Evolutionary conservation across 23 tunicate species (phyloP), one percentile per base, ranked within the genome.

Genomic region (Halocynthia roretzi): DNA sequence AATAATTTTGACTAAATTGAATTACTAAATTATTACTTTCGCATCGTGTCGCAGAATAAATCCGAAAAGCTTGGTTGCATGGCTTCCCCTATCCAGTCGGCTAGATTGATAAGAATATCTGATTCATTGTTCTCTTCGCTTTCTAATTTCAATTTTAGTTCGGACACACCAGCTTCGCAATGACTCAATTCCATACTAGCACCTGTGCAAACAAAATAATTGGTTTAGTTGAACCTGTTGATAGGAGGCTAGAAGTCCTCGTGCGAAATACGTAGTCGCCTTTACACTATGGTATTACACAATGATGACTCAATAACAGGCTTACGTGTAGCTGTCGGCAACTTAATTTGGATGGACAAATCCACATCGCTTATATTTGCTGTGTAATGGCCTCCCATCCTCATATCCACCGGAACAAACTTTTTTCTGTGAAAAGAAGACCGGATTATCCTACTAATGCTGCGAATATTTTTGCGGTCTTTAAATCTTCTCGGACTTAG

Each of bases 1-100:
- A 0, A 14, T 15, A 58, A 58, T 58, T 58, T 58, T 14, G 4
- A 58, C 15, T 15, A 1, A 40, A 2, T 71, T 8, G 15, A 62
- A n/a, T n/a, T n/a, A n/a, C n/a, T n/a, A n/a, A n/a, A n/a, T n/a
- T n/a, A n/a, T 54, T 74, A 74, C 78, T 54, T 74, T 14, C 52
- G n/a, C 78, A 74, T 74, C 8, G 78, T 50, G 17, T 74, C 78
- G 21, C 78, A 74, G 62, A 74, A 74, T 54, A 74, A 54, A 15
- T 53, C 63, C 10, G 78, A 74, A 18, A 74, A 74, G 14, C 78
- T 53, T 20, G 78, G 78, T 8, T 54, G 67, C 78, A 74, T 74
- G 9, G 78, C 78, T 8, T 52, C 19, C 22, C 56, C 23, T 8
- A 74, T 62, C 78, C 78, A 74, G 23, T 54, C 55, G 8, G 20